Percentiles rank a stretch among this genome's conserved stretches.
These are phyloP conservation scores for Campoplex nolae DNA, from an alignment of 2,888 invertebrate species.

Conservation along the genomic window DNA sequence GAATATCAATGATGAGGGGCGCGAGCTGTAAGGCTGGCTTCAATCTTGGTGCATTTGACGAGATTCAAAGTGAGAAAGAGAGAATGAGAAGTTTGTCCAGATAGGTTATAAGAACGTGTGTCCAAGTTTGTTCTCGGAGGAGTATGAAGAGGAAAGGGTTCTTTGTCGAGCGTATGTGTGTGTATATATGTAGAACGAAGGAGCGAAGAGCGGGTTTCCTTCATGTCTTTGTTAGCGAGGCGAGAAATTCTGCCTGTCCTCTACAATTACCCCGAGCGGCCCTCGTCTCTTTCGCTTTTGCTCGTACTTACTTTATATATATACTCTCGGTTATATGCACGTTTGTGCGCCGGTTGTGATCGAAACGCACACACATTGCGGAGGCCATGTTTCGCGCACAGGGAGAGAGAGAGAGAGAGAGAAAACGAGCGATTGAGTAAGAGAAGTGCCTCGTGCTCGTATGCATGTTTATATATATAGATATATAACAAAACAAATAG, in stretches of 20 bases:
- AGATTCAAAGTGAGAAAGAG: slow-evolving; percentile 23
- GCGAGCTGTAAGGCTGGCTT: slow-evolving; percentile 6
- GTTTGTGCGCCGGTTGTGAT: slow-evolving; percentile 34
- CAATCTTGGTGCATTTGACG: slow-evolving; percentile 21
- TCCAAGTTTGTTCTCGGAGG: slow-evolving; percentile 10
- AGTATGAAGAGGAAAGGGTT: slow-evolving; percentile 46
- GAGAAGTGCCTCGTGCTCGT: slow-evolving; percentile 67
- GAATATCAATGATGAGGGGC: slow-evolving; percentile 17
- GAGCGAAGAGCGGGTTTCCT: slow-evolving; percentile 74
- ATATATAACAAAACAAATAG: slow-evolving; percentile 53
- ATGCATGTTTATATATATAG: slow-evolving; percentile 4
- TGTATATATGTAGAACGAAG: slow-evolving; percentile 29
- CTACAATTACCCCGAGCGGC: slow-evolving; percentile 78
- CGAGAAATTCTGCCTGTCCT: slow-evolving; percentile 83
- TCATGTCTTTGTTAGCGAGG: slow-evolving; percentile 83
- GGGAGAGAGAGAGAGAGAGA: slow-evolving; percentile 5
- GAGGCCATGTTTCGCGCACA: slow-evolving; percentile 35
- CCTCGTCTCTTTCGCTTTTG: slow-evolving; percentile 60
- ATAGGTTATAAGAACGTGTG: slow-evolving; percentile 16
- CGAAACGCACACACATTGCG: slow-evolving; percentile 40
- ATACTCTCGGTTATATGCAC: slow-evolving; percentile 17
- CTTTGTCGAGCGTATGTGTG: slow-evolving; percentile 60
- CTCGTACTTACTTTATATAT: slow-evolving; percentile 40
- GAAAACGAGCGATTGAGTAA: slow-evolving; percentile 57
- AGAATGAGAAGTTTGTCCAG: slow-evolving; percentile 2